Evolutionary conservation across 2,888 invertebrate species (phyloP), one percentile per base, ranked within the genome.

Genomic region (Pristionchus arcanus): DNA sequence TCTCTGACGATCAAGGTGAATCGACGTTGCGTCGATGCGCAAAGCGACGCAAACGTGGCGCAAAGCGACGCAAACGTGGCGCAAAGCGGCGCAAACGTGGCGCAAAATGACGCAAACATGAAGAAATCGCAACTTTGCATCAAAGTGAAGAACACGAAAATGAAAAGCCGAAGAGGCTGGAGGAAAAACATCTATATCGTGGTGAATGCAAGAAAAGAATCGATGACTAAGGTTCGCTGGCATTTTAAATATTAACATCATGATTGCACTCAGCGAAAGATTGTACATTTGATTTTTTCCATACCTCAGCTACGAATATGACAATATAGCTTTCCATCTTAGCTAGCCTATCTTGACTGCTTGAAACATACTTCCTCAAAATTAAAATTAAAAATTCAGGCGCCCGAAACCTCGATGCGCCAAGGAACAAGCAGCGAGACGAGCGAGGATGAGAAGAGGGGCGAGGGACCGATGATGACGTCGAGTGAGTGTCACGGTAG

Each of bases 401-500:
- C 81, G 59, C 59, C 84, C 34, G 59, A 55, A 59, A 55, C 84
- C 2, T 59, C 59, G 68, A 87, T 87, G 87, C 42, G 66, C 13
- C 87, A 87, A 68, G 68, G 87, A 21, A 87, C 63, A 42, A 87
- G 87, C 53, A 87, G 87, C 34, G 87, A 87, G 31, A 68, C 63
- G 15, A 87, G 68, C 28, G 87, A 87, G 9, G 87, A 68, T 19
- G 68, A 87, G 66, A 87, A 66, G 49, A 59, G 66, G 15, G 53
- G 87, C n/a, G 66, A 87, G 42, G 87, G 49, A 19, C 63, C 85
- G 3, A 87, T 87, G 87, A 68, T 31, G 55, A 68, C 68, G 0
- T 28, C n/a, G 15, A 87, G 87, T 87, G 53, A 87, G 87, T 68
- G 13, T 19, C 19, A 19, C 28, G 19, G 71, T 31, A 4, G 13